Evolutionary conservation across 2,888 invertebrate genomes (phyloP), one percentile per base, ranked within the genome.

Genomic region (Halictus ligatus): DNA sequence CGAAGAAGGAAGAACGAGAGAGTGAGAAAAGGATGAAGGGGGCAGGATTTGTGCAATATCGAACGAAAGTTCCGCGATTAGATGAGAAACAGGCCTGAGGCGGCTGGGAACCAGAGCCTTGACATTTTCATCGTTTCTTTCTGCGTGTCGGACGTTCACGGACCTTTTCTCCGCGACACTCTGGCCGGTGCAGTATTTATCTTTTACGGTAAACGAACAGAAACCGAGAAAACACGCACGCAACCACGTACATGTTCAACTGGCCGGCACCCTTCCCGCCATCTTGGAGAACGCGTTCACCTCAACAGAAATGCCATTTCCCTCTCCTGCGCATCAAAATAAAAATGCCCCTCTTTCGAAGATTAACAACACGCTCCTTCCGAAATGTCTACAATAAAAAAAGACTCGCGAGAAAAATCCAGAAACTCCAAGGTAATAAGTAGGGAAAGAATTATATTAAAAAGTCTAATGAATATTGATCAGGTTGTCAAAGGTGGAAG

Each of bases 101-200:
- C 80, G 40, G 29, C 43, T 40, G 18, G 50, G 18, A 3, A 46
- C n/a, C 71, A 46, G n/a, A 83, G 60, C 87, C 87, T 87, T 87
- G 87, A 87, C 87, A 87, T 87, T 87, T 87, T 73, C 80, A 69
- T 71, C 72, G 54, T 74, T 78, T 86, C 81, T 78, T 75, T 80
- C 72, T 75, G 71, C 83, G 60, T 73, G 29, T 72, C 25, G 54
- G 15, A 71, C 74, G 58, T 60, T 25, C n/a, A 29, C 79, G 54
- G 48, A 82, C 69, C 82, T 78, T 77, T 86, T 72, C 81, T 64
- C 25, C 40, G 46, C 40, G 25, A 29, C 50, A 48, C 8, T 48
- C 13, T 50, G 29, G 21, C 13, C 29, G 29, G 13, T 54, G 25
- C 48, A 18, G 35, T 69, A 40, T 43, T 40, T 40, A 40, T 54